Conservation (phyloP, 2,888 invertebrate genomes). For the Hirtodrosophila cameraria region DNA sequence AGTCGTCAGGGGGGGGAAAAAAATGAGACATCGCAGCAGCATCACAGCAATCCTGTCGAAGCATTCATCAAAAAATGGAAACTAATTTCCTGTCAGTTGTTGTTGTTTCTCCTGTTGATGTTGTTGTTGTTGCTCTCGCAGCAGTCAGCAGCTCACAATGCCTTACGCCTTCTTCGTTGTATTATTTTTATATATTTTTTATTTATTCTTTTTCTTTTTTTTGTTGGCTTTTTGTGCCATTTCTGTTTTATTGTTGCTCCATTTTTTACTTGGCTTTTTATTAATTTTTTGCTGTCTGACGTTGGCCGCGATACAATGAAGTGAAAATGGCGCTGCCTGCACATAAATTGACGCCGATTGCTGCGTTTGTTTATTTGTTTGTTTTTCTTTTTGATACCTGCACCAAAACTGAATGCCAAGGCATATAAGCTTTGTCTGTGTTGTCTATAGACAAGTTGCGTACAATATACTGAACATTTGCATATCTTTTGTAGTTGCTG, state of each 20-base stretch:
- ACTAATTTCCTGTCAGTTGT: slow-evolving; percentile 84
- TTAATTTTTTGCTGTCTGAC: slow-evolving; percentile 79
- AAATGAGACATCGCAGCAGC: slow-evolving; percentile 54
- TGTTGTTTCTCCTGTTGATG: slow-evolving; percentile 74
- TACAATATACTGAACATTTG: no score
- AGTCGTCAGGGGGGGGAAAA: slow-evolving; percentile 24
- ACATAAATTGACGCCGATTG: slow-evolving; percentile 81
- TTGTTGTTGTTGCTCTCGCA: slow-evolving; percentile 50
- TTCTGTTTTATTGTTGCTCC: slow-evolving; percentile 77
- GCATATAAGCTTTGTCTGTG: slow-evolving; percentile 9
- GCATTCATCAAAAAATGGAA: slow-evolving; percentile 84
- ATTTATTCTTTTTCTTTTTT: slow-evolving; percentile 36
- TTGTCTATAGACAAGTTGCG: no score
- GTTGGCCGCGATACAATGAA: slow-evolving; percentile 80
- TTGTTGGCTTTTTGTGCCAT: slow-evolving; percentile 52
- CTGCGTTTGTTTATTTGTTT: slow-evolving; percentile 44
- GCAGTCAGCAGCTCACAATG: slow-evolving; percentile 65
- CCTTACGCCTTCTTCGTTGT: slow-evolving; percentile 72
- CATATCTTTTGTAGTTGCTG: no score
- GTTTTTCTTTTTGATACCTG: slow-evolving; percentile 28
- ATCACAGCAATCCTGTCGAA: slow-evolving; percentile 81
- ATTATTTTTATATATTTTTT: slow-evolving; percentile 36
- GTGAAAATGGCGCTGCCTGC: slow-evolving; percentile 80
- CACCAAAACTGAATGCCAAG: background rate
- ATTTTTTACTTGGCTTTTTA: slow-evolving; percentile 76